Percentiles rank a stretch among this genome's conserved stretches.
Evolutionary conservation across 2,797 vertebrate genomes (phyloP).

Genomic region (Acestrorhynchus altus): DNA sequence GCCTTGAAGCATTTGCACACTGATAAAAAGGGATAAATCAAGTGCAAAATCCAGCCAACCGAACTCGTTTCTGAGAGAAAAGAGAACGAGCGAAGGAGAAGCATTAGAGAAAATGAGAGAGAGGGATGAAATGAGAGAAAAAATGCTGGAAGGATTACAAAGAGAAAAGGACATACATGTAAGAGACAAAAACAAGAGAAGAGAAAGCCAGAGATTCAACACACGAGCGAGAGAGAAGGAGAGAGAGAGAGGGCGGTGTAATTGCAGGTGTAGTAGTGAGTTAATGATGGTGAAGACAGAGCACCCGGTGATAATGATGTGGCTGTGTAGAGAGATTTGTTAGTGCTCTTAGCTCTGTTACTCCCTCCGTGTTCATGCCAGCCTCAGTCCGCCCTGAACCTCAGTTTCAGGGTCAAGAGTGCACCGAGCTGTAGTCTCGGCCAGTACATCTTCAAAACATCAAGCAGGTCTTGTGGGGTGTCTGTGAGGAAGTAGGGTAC

Average conservation of each 20-base stretch:
- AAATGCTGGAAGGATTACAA: neutral
- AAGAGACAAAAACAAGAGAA: neutral
- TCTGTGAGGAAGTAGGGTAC: no score
- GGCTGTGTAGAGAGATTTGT: slow-evolving; percentile 19
- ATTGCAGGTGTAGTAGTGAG: slow-evolving; percentile 47
- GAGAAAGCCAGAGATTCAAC: neutral
- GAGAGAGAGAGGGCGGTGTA: slow-evolving; percentile 22
- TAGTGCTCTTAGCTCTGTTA: slow-evolving; percentile 33
- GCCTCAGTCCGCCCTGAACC: neutral
- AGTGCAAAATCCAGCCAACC: neutral
- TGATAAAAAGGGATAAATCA: neutral
- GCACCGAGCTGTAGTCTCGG: neutral
- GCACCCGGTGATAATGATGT: slow-evolving; percentile 38
- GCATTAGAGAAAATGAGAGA: neutral
- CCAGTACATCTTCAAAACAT: no score
- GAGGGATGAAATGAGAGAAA: slow-evolving; percentile 6
- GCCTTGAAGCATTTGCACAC: neutral
- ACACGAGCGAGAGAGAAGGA: slow-evolving; percentile 35
- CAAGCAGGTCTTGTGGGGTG: no score
- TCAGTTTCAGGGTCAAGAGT: neutral
- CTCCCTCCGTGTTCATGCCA: slow-evolving; percentile 9
- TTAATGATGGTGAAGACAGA: slow-evolving; percentile 30
- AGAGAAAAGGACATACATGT: slow-evolving; percentile 20
- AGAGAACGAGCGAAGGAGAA: slow-evolving; percentile 15
- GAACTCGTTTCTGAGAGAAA: neutral